These are phyloP conservation scores for Tychaedon coryphoeus DNA, from an alignment of 2,113 vertebrate species.

Conservation along the genomic window DNA sequence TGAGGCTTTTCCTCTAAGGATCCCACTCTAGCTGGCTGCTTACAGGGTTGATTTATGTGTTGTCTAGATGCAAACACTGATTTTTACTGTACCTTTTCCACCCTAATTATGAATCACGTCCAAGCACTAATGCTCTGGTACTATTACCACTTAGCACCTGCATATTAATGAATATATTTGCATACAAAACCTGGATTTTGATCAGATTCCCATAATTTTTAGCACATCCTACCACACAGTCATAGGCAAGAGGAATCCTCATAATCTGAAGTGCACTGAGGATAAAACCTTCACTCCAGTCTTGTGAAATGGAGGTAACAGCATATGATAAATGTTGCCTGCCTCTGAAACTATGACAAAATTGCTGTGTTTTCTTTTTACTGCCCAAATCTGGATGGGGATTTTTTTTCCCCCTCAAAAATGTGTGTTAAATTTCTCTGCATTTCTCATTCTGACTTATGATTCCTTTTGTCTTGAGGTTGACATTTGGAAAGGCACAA, in stretches of 20 bases:
- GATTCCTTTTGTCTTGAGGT: not conserved
- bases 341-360: not conserved
- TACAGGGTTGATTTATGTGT: constrained; percentile 19
- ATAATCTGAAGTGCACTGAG: not conserved
- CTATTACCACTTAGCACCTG: not conserved
- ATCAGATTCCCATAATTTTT: not conserved
- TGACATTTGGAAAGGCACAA: not conserved
- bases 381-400: not conserved
- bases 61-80: not conserved
- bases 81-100: not conserved
- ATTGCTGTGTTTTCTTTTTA: not conserved
- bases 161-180: not conserved
- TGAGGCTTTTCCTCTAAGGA: constrained; percentile 36
- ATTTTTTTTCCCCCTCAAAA: not conserved
- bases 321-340: not conserved
- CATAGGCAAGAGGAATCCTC: not conserved
- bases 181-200: not conserved
- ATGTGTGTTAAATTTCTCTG: not conserved
- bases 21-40: not conserved
- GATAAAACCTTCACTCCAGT: not conserved
- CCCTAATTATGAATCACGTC: not conserved
- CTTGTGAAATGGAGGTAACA: not conserved
- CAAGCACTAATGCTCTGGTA: not conserved
- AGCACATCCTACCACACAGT: not conserved
- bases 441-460: not conserved